Percentiles rank a stretch among this genome's conserved stretches.
Conservation (phyloP, 1,140 invertebrate genomes). For the Prorops nasuta region DNA sequence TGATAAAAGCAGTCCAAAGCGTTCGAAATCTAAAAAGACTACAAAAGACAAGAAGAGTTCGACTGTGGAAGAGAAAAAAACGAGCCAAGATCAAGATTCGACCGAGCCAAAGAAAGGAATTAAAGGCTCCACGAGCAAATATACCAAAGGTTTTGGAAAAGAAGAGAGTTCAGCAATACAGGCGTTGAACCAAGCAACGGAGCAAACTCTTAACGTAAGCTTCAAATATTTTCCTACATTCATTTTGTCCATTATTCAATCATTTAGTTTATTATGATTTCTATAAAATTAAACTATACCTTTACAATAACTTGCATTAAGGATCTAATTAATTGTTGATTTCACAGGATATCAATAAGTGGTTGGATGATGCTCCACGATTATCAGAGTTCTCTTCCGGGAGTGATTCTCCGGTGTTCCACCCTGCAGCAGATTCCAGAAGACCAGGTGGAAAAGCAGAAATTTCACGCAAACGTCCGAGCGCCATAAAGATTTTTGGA, state of each 20-base stretch:
- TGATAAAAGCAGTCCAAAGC: conserved; percentile 40
- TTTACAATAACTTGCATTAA: not conserved
- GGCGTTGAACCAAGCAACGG: conserved; percentile 73
- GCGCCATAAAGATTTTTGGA: conserved; percentile 42
- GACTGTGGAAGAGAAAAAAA: conserved; percentile 17
- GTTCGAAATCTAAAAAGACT: conserved; percentile 40
- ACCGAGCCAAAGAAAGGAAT: conserved; percentile 39
- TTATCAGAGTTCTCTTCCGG: conserved; percentile 71
- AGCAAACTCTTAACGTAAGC: conserved; percentile 75
- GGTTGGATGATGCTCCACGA: conserved; percentile 79
- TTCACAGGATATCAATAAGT: conserved; percentile 77
- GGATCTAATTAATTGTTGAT: conserved; percentile 4
- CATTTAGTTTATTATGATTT: conserved; percentile 1
- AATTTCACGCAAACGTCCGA: conserved; percentile 39
- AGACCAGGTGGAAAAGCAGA: conserved; percentile 29
- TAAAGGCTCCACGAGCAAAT: conserved; percentile 45
- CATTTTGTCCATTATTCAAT: conserved; percentile 14
- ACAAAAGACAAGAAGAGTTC: conserved; percentile 34
- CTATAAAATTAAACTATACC: not conserved
- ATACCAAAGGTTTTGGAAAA: conserved; percentile 36
- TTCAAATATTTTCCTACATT: conserved; percentile 19
- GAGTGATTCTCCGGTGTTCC: conserved; percentile 66
- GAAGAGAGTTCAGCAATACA: conserved; percentile 64
- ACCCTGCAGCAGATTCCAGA: conserved; percentile 34
- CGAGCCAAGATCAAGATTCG: conserved; percentile 30